Evolutionary conservation across 2,888 invertebrate species (phyloP).

Genomic region (Lithophane socia): DNA sequence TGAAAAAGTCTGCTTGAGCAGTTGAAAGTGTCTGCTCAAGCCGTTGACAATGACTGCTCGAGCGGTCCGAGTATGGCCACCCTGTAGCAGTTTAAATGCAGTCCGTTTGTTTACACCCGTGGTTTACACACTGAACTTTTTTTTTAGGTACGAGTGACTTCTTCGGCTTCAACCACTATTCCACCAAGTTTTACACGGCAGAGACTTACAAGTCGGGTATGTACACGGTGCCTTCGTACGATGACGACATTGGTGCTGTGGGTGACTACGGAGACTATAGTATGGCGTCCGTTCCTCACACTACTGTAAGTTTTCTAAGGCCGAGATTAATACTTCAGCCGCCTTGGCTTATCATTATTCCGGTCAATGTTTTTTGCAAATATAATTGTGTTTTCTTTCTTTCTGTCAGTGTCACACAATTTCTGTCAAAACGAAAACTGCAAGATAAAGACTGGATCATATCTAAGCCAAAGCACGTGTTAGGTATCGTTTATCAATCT

Average conservation of each 20-base stretch:
- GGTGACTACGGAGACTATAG: conserved; percentile 72
- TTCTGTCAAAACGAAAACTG: neutral
- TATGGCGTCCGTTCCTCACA: conserved; percentile 70
- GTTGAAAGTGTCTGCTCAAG: neutral
- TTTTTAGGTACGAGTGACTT: conserved; percentile 81
- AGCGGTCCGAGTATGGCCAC: neutral
- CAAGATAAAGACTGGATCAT: neutral
- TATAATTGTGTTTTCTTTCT: neutral
- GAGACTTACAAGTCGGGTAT: conserved; percentile 68
- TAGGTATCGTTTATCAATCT: neutral
- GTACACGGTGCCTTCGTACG: conserved; percentile 76
- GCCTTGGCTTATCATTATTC: neutral
- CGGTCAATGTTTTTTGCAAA: neutral
- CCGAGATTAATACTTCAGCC: neutral
- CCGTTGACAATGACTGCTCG: neutral
- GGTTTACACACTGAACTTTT: neutral
- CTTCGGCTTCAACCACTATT: conserved; percentile 83
- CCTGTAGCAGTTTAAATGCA: neutral
- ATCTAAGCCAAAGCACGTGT: neutral
- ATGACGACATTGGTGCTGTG: conserved; percentile 79
- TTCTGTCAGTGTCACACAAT: neutral
- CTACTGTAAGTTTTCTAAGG: conserved; percentile 68
- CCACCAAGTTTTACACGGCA: conserved; percentile 75
- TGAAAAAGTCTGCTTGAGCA: neutral
- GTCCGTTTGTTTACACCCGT: neutral